Evolutionary conservation across 1,140 invertebrate species (phyloP), one percentile per base, ranked within the genome.

Genomic region (Thaumatotibia leucotreta): DNA sequence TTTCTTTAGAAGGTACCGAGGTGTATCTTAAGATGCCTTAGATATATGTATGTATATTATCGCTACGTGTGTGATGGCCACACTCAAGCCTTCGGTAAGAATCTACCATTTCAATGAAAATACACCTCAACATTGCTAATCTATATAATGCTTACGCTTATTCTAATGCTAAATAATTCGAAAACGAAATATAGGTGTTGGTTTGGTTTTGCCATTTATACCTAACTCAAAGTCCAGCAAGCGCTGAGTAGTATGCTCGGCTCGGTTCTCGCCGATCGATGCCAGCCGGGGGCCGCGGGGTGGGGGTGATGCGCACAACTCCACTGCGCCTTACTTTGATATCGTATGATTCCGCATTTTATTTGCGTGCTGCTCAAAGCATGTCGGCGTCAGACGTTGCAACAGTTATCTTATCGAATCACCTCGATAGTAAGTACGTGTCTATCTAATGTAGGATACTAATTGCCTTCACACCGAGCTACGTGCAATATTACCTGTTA

Each of bases 291-390:
- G 50, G 61, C 64, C 66, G 66, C 32, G 66, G 70, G 70, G 58
- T 45, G 64, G 70, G 63, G 58, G 66, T 45, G 50, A 49, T 72
- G 70, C 70, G 70, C 70, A 72, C 63, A 66, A 20, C 61, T 61
- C 61, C 33, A 65, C 45, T 67, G 70, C 70, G 70, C 70, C 63
- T 54, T 35, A 62, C 32, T 10, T 62, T 35, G 61, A 29, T 33
- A 35, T 35, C 32, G 32, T 32, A 33, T 22, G 58, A 61, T 33
- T 62, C 45, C 32, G 54, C 61, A 70, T 64, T 61, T 66, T 66
- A 69, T 66, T 62, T 58, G 52, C 24, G 52, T 58, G 27, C 24
- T 58, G 52, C 52, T 58, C n/a, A 27, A 29, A 58, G 52, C 11
- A 58, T 58, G 52, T 27, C 17, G 10, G 24, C 5, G 24, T 58